Evolutionary conservation across 2,113 vertebrate genomes (phyloP).

Genomic region (Leucoraja erinaceus): DNA sequence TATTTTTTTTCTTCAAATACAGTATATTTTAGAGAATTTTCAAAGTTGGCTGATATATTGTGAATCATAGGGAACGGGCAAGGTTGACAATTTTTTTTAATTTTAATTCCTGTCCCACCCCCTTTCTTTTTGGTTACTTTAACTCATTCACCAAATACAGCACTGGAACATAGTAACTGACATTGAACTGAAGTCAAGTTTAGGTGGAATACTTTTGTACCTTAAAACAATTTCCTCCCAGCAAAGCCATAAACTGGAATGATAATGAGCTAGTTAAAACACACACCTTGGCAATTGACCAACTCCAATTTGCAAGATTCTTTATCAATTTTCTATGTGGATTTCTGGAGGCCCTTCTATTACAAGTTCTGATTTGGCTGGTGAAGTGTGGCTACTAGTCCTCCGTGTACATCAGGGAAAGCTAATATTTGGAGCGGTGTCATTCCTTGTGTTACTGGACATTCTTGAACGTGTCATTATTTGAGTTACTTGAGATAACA

Average conservation of each 20-base stretch:
- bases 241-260: constrained; percentile 1
- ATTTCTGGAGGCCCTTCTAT: constrained; percentile 75
- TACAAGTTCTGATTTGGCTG: constrained; percentile 60
- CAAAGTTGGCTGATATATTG: neutral
- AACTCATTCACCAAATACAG: neutral
- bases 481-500: constrained; percentile 41
- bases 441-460: constrained; percentile 32
- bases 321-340: constrained; percentile 50
- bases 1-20: no score
- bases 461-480: constrained; percentile 27
- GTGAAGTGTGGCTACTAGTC: constrained; percentile 70
- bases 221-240: neutral
- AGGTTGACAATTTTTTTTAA: neutral
- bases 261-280: neutral
- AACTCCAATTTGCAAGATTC: neutral
- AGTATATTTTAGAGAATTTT: constrained; percentile 8
- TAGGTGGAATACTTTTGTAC: neutral
- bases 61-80: neutral
- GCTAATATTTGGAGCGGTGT: constrained; percentile 46
- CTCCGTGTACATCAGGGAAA: constrained; percentile 54
- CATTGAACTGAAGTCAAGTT: neutral
- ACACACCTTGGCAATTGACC: constrained; percentile 15
- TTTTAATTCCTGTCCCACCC: no score
- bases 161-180: constrained; percentile 13
- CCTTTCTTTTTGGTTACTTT: neutral